Evolutionary conservation across 2,888 invertebrate genomes (phyloP).

Genomic region (Drosophila borealis): DNA sequence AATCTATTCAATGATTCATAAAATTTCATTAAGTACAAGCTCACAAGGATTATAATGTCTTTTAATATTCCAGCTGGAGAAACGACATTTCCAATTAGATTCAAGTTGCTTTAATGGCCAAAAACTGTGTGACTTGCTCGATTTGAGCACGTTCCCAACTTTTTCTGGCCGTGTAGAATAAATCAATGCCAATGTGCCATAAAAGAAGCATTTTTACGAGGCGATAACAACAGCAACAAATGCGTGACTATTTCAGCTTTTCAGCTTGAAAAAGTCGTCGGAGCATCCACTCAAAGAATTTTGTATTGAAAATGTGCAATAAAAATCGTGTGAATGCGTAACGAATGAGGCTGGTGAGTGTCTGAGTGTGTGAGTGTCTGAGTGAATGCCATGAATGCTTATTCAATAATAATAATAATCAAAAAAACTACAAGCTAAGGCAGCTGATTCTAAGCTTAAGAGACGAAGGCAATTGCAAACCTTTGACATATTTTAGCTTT

Average conservation of each 20-base stretch:
- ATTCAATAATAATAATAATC: conserved; percentile 56
- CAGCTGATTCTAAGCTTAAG: conserved; percentile 15
- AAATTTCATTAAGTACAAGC: too few relatives aligned
- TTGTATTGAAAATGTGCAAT: neutral
- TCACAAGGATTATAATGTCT: neutral
- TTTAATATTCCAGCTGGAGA: neutral
- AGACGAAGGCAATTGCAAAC: conserved; percentile 55
- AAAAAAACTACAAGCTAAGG: conserved; percentile 26
- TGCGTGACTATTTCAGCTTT: conserved; percentile 44
- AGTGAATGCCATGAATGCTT: conserved; percentile 42
- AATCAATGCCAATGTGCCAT: conserved; percentile 48
- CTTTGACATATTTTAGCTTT: conserved; percentile 69
- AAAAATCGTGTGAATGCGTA: conserved; percentile 14
- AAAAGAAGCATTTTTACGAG: conserved; percentile 30
- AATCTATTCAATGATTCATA: too few relatives aligned
- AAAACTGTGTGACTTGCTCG: too few relatives aligned
- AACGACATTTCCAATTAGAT: neutral
- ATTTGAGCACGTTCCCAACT: conserved; percentile 11
- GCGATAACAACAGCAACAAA: conserved; percentile 46
- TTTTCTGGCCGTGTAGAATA: conserved; percentile 35
- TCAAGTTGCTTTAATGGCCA: too few relatives aligned
- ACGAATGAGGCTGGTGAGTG: conserved; percentile 14
- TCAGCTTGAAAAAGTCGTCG: neutral
- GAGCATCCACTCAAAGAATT: conserved; percentile 1
- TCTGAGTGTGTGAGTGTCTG: conserved; percentile 6